Percentiles rank a stretch among this genome's conserved stretches.
Conservation (phyloP, 2,113 vertebrate species). For the Grammomys surdaster region DNA sequence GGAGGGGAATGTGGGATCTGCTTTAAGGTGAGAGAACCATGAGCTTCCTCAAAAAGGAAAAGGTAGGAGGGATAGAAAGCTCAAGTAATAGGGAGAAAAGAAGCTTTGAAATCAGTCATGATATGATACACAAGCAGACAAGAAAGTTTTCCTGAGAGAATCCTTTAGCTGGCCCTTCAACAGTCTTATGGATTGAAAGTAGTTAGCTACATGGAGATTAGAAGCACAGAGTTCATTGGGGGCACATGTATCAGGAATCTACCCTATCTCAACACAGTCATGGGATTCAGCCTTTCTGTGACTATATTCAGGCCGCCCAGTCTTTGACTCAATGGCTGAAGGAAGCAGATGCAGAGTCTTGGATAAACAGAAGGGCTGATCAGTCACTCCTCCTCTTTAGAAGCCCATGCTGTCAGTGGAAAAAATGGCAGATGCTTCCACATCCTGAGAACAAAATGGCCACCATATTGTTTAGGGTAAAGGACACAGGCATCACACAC, state of each 20-base stretch:
- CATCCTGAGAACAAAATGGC: neutral
- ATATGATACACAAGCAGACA: neutral
- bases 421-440: neutral
- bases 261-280: neutral
- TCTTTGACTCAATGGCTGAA: neutral
- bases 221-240: neutral
- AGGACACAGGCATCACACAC: neutral
- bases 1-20: too few species aligned
- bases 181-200: neutral
- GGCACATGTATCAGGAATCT: fast-evolving
- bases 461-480: neutral
- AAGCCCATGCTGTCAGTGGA: neutral
- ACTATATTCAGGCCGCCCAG: neutral
- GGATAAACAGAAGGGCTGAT: neutral
- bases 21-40: neutral
- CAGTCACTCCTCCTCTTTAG: neutral
- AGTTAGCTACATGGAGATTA: neutral
- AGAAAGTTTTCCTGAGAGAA: neutral
- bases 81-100: neutral
- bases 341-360: neutral
- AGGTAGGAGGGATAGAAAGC: neutral
- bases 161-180: neutral
- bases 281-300: neutral
- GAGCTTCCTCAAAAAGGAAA: neutral
- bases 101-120: neutral